Evolutionary conservation across 2,113 vertebrate genomes (phyloP), one percentile per base, ranked within the genome.

Genomic region (Chloroceryle aenea): DNA sequence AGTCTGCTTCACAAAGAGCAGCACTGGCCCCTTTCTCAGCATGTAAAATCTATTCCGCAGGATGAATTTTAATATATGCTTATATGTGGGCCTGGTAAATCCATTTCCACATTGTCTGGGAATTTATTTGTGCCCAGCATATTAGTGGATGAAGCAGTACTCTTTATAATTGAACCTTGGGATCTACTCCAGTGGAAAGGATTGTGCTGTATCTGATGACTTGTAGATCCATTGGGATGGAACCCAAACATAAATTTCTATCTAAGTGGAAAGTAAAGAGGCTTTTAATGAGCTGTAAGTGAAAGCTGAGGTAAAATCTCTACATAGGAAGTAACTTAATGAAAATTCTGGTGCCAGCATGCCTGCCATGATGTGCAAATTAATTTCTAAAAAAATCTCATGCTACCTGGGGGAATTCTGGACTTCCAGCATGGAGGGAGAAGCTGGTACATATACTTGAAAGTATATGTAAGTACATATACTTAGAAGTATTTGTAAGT

Each of bases 261-360:
- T 81, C 25, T 55, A 81, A 89, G 14, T 92, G 75, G 64, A 88
- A 86, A 72, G 27, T 81, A 73, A 77, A 79, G 78, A 93, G 67
- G 73, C 74, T 91, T 94, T 91, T 94, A 76, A 91, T 95, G 76
- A 97, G 55, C 73, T 80, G 21, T 81, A 93, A 93, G 43, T 86
- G 74, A 95, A 96, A 95, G 78, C 77, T 71, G 72, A 53, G 30
- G 36, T 87, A 77, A 91, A 93, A 82, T 68, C 27, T 79, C 48
- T 68, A 91, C 38, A 47, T 90, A 52, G 72, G 66, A 96, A 91
- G 84, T 86, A 87, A 85, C 88, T 93, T 88, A 7, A 69, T 95
- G 83, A 91, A 87, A 81, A 66, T 92, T 85, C 52, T 87, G 88
- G 81, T 96, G 76, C 81, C 92, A 89, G 55, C 72, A 43, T 95